A percentile compares a stretch with the other conserved stretches of the same genome.
Evolutionary conservation across 2,113 vertebrate genomes (phyloP).

Genomic region (Stomatorhinus ivindoensis): DNA sequence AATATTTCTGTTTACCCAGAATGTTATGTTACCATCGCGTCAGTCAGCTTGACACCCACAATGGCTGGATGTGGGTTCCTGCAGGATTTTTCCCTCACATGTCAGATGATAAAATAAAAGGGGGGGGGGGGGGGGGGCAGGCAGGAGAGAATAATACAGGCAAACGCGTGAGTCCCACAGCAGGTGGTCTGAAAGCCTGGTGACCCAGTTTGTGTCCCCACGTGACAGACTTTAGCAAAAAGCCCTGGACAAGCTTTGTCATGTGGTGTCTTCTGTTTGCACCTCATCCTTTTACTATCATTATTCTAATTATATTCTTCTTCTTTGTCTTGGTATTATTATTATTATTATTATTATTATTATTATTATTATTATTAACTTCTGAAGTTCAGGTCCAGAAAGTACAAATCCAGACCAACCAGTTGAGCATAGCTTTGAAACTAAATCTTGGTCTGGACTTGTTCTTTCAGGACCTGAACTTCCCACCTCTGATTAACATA

Average conservation of each 20-base stretch:
- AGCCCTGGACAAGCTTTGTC: not conserved
- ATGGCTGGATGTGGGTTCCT: not conserved
- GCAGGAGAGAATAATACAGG: not conserved
- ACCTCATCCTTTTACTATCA: not conserved
- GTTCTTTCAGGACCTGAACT: not conserved
- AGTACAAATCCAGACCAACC: not conserved
- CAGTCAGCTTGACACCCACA: too few relatives aligned
- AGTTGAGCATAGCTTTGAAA: not conserved
- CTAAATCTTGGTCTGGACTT: not conserved
- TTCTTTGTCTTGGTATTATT: not conserved
- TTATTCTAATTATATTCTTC: not conserved
- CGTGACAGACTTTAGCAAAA: not conserved
- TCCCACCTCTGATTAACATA: not conserved
- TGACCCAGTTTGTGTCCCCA: not conserved
- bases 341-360: not conserved
- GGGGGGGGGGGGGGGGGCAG: not conserved
- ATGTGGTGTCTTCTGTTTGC: not conserved
- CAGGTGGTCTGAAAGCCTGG: not conserved
- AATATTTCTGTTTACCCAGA: not conserved
- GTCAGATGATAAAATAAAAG: not conserved
- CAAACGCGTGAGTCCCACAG: not conserved
- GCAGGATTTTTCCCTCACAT: not conserved
- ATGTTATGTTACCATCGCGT: too few relatives aligned
- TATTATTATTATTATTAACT: not conserved
- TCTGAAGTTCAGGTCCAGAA: too few relatives aligned